Conservation (phyloP, 2,888 invertebrate species). For the Chymomyza fuscimana region DNA sequence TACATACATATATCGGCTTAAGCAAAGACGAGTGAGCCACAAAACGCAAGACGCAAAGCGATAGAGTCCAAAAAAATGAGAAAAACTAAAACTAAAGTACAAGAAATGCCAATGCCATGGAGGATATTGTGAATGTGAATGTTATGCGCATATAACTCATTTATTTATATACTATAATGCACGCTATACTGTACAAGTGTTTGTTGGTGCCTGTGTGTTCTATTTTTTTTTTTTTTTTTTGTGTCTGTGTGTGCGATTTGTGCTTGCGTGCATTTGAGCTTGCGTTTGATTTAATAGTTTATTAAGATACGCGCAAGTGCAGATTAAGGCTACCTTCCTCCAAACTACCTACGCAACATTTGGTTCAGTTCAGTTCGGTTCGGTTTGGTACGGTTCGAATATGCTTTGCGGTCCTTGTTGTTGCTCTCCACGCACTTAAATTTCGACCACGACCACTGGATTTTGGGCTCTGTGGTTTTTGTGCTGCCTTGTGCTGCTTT, state of each 20-base stretch:
- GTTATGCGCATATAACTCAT: constrained; percentile 63
- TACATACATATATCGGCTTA: background rate
- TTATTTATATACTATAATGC: constrained; percentile 63
- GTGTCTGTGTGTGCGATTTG: constrained; percentile 12
- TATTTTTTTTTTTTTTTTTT: background rate
- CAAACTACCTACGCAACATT: background rate
- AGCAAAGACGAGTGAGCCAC: constrained; percentile 5
- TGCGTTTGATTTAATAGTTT: constrained; percentile 73
- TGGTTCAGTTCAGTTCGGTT: background rate
- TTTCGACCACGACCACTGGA: constrained; percentile 61
- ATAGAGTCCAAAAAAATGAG: constrained; percentile 30
- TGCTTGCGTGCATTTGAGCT: constrained; percentile 67
- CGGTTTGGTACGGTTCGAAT: constrained; percentile 11
- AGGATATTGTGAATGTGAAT: constrained; percentile 64
- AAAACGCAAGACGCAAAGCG: background rate
- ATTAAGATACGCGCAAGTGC: constrained; percentile 72
- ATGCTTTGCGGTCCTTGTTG: constrained; percentile 39
- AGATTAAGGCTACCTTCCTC: constrained; percentile 58
- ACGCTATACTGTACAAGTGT: background rate
- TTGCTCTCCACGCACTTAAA: constrained; percentile 54
- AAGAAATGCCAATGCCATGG: constrained; percentile 51
- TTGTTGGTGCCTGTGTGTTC: background rate
- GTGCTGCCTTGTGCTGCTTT: background rate
- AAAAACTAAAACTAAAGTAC: constrained; percentile 42
- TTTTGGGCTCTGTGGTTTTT: constrained; percentile 66